These are phyloP conservation scores for Xanthorhoe spadicearia DNA, from an alignment of 2,888 invertebrate species.

Conservation along the genomic window DNA sequence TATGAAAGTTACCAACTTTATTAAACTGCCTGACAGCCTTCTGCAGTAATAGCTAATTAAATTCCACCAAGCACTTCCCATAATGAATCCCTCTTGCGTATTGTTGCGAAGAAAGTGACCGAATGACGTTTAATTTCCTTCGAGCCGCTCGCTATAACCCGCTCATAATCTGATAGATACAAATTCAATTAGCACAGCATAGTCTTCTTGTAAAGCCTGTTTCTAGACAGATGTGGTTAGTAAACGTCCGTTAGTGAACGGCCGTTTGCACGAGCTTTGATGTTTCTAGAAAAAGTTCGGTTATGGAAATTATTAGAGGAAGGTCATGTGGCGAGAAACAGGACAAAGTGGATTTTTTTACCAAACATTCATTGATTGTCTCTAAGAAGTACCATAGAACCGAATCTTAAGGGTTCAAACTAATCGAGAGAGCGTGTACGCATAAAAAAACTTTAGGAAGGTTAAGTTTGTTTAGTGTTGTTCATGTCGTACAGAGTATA, in stretches of 20 bases:
- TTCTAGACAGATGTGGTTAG: background rate
- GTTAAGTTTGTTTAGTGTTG: too few species aligned
- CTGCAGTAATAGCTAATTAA: background rate
- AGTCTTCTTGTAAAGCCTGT: conserved; percentile 12
- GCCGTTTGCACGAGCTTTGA: background rate
- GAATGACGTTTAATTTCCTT: conserved; percentile 83
- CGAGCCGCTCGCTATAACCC: conserved; percentile 51
- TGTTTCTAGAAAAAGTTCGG: background rate
- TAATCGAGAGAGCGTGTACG: too few species aligned
- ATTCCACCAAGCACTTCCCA: background rate
- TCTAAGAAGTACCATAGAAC: too few species aligned
- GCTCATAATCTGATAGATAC: conserved; percentile 67
- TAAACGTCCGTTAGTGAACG: background rate
- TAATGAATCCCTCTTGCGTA: conserved; percentile 37
- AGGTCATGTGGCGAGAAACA: too few species aligned
- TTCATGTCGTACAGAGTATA: too few species aligned
- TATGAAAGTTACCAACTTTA: background rate
- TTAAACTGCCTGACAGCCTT: background rate
- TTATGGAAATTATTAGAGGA: background rate
- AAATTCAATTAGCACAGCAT: conserved; percentile 66
- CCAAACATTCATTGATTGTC: too few species aligned
- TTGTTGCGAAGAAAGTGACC: conserved; percentile 75
- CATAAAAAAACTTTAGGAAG: too few species aligned
- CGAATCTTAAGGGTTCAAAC: too few species aligned
- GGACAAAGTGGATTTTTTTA: too few species aligned